A percentile compares a stretch with the other conserved stretches of the same genome.
Evolutionary conservation across 2,888 invertebrate genomes (phyloP).

Genomic region (Stratiomys singularior): DNA sequence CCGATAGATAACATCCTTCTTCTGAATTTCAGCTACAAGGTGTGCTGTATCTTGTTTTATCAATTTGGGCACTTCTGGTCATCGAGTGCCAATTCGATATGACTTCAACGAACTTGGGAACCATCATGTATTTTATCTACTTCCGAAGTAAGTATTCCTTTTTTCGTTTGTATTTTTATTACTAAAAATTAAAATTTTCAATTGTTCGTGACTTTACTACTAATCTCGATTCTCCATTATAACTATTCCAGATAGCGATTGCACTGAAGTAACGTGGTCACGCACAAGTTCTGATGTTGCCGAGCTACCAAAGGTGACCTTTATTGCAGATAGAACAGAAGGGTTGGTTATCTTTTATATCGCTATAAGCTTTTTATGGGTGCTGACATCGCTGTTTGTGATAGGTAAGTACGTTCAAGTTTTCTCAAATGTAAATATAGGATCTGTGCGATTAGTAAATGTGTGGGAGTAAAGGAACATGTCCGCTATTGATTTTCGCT

Average conservation of each 20-base stretch:
- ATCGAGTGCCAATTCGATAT: conserved; percentile 55
- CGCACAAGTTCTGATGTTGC: not conserved
- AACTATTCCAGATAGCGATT: conserved; percentile 31
- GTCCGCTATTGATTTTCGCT: no score
- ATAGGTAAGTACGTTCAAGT: conserved; percentile 56
- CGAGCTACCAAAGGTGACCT: conserved; percentile 38
- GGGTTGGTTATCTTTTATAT: conserved; percentile 45
- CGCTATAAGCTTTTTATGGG: conserved; percentile 52
- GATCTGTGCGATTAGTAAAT: no score
- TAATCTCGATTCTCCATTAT: not conserved
- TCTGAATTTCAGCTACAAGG: conserved; percentile 59
- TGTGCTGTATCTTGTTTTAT: conserved; percentile 57
- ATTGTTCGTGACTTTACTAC: not conserved
- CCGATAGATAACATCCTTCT: not conserved
- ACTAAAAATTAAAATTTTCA: not conserved
- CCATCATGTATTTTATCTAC: conserved; percentile 45
- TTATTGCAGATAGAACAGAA: conserved; percentile 42
- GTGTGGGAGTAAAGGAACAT: no score
- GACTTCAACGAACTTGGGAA: conserved; percentile 45
- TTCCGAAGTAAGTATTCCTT: conserved; percentile 43
- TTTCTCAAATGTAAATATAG: no score
- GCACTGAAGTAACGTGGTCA: conserved; percentile 39
- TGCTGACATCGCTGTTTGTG: conserved; percentile 54
- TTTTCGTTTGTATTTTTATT: conserved; percentile 21
- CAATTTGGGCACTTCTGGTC: conserved; percentile 59